Evolutionary conservation across 2,888 invertebrate genomes (phyloP).

Genomic region (Poecilobothrus nobilitatus): DNA sequence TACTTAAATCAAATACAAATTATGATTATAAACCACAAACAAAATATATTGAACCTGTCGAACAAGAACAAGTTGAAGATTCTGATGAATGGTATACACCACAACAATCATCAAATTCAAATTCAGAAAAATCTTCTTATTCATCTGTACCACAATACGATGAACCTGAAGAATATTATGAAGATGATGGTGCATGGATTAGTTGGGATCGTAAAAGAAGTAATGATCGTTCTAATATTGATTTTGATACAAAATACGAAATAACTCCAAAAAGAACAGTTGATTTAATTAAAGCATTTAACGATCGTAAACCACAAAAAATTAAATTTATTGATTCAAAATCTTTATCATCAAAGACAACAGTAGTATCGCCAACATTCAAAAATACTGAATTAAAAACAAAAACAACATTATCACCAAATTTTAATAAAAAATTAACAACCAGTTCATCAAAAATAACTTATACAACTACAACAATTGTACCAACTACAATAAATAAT

Average conservation of each 20-base stretch:
- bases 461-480: constrained; percentile 39
- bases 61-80: constrained; percentile 15
- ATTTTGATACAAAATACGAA: neutral
- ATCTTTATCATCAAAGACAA: neutral
- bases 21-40: neutral
- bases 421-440: neutral
- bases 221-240: constrained; percentile 3
- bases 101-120: neutral
- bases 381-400: constrained; percentile 48
- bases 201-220: constrained; percentile 46
- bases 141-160: constrained; percentile 24
- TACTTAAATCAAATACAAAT: neutral
- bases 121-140: constrained; percentile 10
- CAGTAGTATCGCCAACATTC: constrained; percentile 41
- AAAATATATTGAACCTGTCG: constrained; percentile 12
- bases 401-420: constrained; percentile 48
- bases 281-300: constrained; percentile 22
- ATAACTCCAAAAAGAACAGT: constrained; percentile 15
- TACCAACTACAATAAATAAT: constrained; percentile 26
- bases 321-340: neutral
- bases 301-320: constrained; percentile 21
- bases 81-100: constrained; percentile 14
- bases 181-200: constrained; percentile 43
- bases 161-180: constrained; percentile 38
- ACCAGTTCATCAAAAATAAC: neutral